Base-by-base conservation (phyloP, 2,888 invertebrate species). In the Gari tellinella region DNA sequence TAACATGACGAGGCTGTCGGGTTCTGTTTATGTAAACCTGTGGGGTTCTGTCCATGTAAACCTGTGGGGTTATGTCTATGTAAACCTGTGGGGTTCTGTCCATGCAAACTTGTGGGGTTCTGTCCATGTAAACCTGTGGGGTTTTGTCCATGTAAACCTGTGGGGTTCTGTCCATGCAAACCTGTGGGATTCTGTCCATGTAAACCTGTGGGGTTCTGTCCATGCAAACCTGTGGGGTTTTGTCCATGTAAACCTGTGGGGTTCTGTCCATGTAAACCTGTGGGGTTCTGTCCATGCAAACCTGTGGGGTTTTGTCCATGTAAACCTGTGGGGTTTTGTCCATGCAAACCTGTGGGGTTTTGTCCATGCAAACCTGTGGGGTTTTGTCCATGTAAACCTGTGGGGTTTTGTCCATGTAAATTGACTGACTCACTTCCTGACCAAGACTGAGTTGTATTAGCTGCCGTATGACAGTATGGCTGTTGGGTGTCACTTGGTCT, bases 1-100 rank as follows among this genome's bases (percentile, higher is more conserved):
- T 62, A 67, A 10, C 53, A 31, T 31, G 31, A 31, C 4, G 31
- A 31, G 10, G 31, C 31, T 52, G n/a, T n/a, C 10, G 56, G 19
- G 14, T 21, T 17, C 19, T 49, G 10, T 25, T 51, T 45, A 41
- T 10, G 10, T 31, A 10, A 31, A 31, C 31, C n/a, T n/a, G n/a
- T 31, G 43, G 46, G 17, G 38, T n/a, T 37, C 8, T 14, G 19
- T 10, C 4, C n/a, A 15, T 37, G n/a, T 1, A 37, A n/a, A 19
- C 19, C 26, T 15, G 17, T n/a, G 8, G 14, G 46, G 14, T n/a
- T n/a, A n/a, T n/a, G n/a, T n/a, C n/a, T n/a, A n/a, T n/a, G n/a
- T n/a, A n/a, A n/a, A n/a, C n/a, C n/a, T n/a, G n/a, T n/a, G n/a
- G n/a, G n/a, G n/a, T n/a, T n/a, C n/a, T n/a, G 12, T 17, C 46